These are phyloP conservation scores for Dinocampus coccinellae DNA, from an alignment of 2,888 invertebrate genomes.

Conservation along the genomic window DNA sequence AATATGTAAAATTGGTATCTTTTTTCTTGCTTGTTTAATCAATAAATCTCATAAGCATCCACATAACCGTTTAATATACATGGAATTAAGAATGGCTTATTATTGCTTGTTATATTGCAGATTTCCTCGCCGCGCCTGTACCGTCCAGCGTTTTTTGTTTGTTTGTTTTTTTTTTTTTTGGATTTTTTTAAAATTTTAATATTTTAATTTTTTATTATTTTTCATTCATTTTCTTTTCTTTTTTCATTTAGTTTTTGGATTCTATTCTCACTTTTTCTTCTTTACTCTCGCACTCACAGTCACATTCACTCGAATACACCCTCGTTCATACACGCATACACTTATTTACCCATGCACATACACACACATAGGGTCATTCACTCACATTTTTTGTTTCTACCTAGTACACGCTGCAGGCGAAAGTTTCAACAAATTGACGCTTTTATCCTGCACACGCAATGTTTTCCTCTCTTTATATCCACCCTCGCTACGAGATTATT, in stretches of 20 bases:
- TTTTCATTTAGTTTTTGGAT: slow-evolving; percentile 23
- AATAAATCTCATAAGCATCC: slow-evolving; percentile 66
- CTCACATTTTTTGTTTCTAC: slow-evolving; percentile 13
- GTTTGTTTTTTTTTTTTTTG: slow-evolving; percentile 21
- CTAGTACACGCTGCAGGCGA: slow-evolving; percentile 1
- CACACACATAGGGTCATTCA: background rate
- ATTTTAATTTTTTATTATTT: no score
- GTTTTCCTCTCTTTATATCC: slow-evolving; percentile 24
- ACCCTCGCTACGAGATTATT: slow-evolving; percentile 19
- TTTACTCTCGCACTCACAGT: slow-evolving; percentile 24
- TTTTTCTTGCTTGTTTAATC: slow-evolving; percentile 60
- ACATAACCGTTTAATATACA: slow-evolving; percentile 67
- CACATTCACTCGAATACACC: slow-evolving; percentile 4
- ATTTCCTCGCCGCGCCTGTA: slow-evolving; percentile 62
- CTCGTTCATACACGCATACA: slow-evolving; percentile 23
- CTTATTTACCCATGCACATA: background rate
- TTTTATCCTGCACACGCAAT: slow-evolving; percentile 30
- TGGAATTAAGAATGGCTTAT: slow-evolving; percentile 66
- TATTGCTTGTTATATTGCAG: slow-evolving; percentile 69
- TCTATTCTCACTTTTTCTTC: slow-evolving; percentile 31
- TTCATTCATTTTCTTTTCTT: no score
- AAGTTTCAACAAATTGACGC: slow-evolving; percentile 5
- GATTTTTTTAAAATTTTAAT: no score
- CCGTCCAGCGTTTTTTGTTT: slow-evolving; percentile 47
- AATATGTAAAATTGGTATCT: slow-evolving; percentile 69